A percentile compares a stretch with the other conserved stretches of the same genome.
Evolutionary conservation across 92 coral and sea anemone species (phyloP).

Genomic region (Chrysogorgia sp.): DNA sequence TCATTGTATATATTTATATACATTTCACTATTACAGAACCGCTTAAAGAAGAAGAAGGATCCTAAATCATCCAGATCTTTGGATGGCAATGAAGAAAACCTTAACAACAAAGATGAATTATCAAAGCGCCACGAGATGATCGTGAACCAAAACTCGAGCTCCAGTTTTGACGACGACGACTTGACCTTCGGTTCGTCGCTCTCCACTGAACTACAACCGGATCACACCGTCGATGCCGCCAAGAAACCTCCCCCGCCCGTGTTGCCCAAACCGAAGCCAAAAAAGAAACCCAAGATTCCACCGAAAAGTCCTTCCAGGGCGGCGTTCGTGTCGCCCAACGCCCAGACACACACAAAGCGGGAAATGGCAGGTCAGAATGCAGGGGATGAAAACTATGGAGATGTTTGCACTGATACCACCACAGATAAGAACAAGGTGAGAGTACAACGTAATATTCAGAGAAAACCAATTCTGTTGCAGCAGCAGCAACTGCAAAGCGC

Average conservation of each 20-base stretch:
- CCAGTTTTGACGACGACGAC: slow-evolving; percentile 12
- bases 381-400: no score
- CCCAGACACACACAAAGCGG: no score
- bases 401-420: no score
- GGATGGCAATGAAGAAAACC: not conserved
- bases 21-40: not conserved
- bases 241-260: slow-evolving; percentile 51
- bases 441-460: no score
- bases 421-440: not conserved
- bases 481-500: not conserved
- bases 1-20: not conserved
- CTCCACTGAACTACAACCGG: slow-evolving; percentile 18
- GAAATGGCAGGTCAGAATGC: no score
- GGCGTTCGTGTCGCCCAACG: not conserved
- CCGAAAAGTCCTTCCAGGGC: not conserved
- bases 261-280: slow-evolving; percentile 54
- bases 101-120: slow-evolving; percentile 12
- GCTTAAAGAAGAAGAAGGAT: slow-evolving; percentile 29
- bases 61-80: not conserved
- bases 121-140: slow-evolving; percentile 14
- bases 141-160: slow-evolving; percentile 35
- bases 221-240: slow-evolving; percentile 17
- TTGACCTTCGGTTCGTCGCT: slow-evolving; percentile 15
- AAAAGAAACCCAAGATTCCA: slow-evolving; percentile 23
- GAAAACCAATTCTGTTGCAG: no score